These are phyloP conservation scores for Drosophila pseudotakahashii DNA, from an alignment of 2,888 invertebrate genomes.

Conservation along the genomic window DNA sequence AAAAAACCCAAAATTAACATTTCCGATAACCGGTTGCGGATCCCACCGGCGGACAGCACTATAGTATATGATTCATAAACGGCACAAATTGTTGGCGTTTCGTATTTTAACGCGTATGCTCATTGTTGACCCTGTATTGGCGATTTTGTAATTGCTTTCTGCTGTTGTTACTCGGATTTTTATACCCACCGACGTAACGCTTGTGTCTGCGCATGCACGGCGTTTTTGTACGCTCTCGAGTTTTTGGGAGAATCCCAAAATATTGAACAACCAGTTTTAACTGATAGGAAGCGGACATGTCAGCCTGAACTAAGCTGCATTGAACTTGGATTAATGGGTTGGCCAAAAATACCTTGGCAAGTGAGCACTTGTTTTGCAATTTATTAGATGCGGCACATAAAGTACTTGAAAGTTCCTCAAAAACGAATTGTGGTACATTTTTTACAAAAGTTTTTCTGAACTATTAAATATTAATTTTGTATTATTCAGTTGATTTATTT, in stretches of 20 bases:
- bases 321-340: conserved; percentile 16
- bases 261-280: conserved; percentile 25
- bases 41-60: conserved; percentile 32
- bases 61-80: conserved; percentile 65
- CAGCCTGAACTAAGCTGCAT: conserved; percentile 23
- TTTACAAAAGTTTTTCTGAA: too few relatives aligned
- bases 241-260: conserved; percentile 32
- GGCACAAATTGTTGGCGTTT: conserved; percentile 54
- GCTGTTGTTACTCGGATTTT: conserved; percentile 8
- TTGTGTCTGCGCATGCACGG: conserved; percentile 25
- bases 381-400: neutral
- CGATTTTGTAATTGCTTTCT: conserved; percentile 68
- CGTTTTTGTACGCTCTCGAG: conserved; percentile 8
- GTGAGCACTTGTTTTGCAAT: neutral
- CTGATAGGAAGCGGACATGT: conserved; percentile 6
- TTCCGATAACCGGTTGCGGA: conserved; percentile 61
- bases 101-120: conserved; percentile 48
- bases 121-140: conserved; percentile 70
- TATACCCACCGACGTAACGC: conserved; percentile 13
- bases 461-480: too few relatives aligned
- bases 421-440: too few relatives aligned
- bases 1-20: conserved; percentile 64
- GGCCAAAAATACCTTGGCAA: neutral
- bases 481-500: too few relatives aligned
- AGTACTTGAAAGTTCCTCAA: neutral